A percentile compares a stretch with the other conserved stretches of the same genome.
phyloP scores from a whole-genome alignment of 2,797 vertebrate species.

The Peromyscus melanophrys region DNA sequence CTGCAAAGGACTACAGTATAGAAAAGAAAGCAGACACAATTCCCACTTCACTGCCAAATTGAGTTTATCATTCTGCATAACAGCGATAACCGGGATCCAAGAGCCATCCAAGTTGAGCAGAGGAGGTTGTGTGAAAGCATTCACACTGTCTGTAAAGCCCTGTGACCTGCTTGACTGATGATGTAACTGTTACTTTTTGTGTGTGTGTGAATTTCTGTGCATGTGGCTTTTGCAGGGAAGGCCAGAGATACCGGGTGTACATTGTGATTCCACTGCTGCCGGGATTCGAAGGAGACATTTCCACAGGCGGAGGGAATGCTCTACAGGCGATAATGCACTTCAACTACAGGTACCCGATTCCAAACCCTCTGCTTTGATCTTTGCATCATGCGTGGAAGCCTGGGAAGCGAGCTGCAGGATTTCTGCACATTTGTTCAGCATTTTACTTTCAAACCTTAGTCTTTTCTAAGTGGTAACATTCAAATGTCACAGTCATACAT shows the following conservation, averaged over 20 bases:
- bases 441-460: conserved; percentile 51
- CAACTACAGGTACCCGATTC: conserved; percentile 95
- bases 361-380: fast-evolving
- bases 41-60: neutral
- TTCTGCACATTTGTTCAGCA: neutral
- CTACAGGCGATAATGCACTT: conserved; percentile 99
- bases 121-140: neutral
- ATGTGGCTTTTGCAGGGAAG: conserved; percentile 90
- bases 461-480: conserved; percentile 49
- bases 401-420: neutral
- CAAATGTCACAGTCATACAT: conserved; percentile 30
- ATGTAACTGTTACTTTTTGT: neutral
- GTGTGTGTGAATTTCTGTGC: conserved; percentile 35
- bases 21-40: neutral
- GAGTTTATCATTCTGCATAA: neutral
- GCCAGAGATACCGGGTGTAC: conserved; percentile 94
- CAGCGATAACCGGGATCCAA: neutral
- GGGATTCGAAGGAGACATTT: conserved; percentile 98
- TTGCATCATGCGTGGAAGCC: neutral
- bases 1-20: neutral
- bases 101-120: neutral
- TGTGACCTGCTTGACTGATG: neutral
- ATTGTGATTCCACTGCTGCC: conserved; percentile 97
- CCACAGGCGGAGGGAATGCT: conserved; percentile 95
- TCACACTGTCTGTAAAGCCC: neutral